These are phyloP conservation scores for Catostylus mosaicus DNA, from an alignment of 30 jellyfish, hydroid and myxozoan species.

Conservation along the genomic window DNA sequence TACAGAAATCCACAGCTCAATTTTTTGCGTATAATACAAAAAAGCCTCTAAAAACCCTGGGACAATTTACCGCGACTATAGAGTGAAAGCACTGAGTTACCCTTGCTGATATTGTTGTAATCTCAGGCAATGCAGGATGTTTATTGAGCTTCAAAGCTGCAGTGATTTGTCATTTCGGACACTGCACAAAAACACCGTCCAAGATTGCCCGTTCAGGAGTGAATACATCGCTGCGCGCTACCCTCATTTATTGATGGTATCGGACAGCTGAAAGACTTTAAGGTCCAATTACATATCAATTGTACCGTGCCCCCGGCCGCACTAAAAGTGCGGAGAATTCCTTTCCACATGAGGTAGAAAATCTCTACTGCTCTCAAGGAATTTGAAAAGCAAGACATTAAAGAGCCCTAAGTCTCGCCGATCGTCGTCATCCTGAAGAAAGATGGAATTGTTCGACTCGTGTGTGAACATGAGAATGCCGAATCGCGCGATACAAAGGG, in stretches of 20 bases:
- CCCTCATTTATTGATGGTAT: slow-evolving; percentile 44
- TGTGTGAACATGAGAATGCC: slow-evolving; percentile 56
- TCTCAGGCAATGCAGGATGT: slow-evolving; percentile 50
- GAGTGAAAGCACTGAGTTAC: slow-evolving; percentile 40
- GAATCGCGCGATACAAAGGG: slow-evolving; percentile 55
- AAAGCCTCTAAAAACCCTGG: slow-evolving; percentile 48
- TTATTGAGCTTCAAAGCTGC: slow-evolving; percentile 34
- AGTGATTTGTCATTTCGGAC: slow-evolving; percentile 19
- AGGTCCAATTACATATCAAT: slow-evolving; percentile 33
- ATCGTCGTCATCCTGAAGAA: slow-evolving; percentile 44
- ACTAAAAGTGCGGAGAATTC: slow-evolving; percentile 45
- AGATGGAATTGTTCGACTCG: slow-evolving; percentile 42
- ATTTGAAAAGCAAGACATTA: slow-evolving; percentile 52
- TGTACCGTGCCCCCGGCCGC: slow-evolving; percentile 48
- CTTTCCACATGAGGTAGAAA: slow-evolving; percentile 44
- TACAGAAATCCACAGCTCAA: slow-evolving; percentile 23
- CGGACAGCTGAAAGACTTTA: slow-evolving; percentile 32
- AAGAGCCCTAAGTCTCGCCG: slow-evolving; percentile 18
- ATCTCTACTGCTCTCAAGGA: slow-evolving; percentile 43
- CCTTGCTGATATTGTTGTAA: slow-evolving; percentile 40
- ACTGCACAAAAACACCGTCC: slow-evolving; percentile 24
- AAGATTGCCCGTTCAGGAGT: slow-evolving; percentile 40
- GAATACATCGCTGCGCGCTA: slow-evolving; percentile 39
- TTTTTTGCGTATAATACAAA: slow-evolving; percentile 26
- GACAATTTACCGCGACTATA: slow-evolving; percentile 47